Evolutionary conservation across 2,888 invertebrate species (phyloP), one percentile per base, ranked within the genome.

Genomic region (Glyphotaelius pellucidus): DNA sequence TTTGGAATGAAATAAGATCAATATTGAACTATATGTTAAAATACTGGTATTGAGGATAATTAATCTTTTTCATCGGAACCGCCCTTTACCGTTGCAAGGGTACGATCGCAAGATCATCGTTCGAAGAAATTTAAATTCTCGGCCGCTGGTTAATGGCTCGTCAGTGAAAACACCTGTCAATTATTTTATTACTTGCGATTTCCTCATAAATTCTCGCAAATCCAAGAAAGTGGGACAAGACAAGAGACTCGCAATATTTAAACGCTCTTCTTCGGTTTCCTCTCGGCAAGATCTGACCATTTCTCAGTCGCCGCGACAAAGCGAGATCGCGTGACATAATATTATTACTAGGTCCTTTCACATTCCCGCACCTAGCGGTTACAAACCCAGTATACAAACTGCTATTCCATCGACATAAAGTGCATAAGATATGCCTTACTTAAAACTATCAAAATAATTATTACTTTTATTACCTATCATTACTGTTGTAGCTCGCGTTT

Each of bases 251-350:
- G 9, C 19, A 52, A 5, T 7, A 9, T 67, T 67, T 67, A 19
- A 67, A 67, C 67, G 67, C 25, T 19, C 67, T 5, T 67, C 67
- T 67, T 67, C 67, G 9, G 67, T 67, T 67, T 67, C 67, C 5
- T 67, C 67, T 67, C 67, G 25, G 67, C n/a, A 9, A 25, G 25
- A 67, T 67, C n/a, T 67, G 67, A 67, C 67, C 67, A 67, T 67
- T 67, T 67, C 67, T 67, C 67, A n/a, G 67, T 67, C 25, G n/a
- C 67, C 7, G 67, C 67, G 67, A 67, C 83, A 35, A 38, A 83
- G 35, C 83, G 83, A 83, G 83, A 83, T 83, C 83, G 83, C 32
- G 32, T 35, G 83, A 83, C 83, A 83, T 83, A 83, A 83, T 67
- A 52, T 52, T 19, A 67, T 25, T 67, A n/a, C 35, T 25, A 35